phyloP scores from a whole-genome alignment of 1,140 invertebrate genomes.

The Helicoverpa zea region DNA sequence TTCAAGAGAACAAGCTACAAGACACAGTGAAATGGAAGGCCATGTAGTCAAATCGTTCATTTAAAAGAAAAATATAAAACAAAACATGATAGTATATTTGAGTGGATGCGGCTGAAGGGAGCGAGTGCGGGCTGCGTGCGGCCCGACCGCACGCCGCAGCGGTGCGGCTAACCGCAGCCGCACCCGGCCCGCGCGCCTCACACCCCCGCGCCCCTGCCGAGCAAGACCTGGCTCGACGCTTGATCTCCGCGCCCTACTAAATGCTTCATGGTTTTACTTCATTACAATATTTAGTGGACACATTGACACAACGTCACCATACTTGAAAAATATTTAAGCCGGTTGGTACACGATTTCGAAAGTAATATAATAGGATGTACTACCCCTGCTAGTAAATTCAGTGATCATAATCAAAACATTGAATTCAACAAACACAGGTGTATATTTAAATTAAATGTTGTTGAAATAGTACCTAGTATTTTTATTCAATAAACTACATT shows the following conservation, averaged over 20 bases:
- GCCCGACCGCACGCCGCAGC: constrained; percentile 59
- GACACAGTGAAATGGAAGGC: constrained; percentile 3
- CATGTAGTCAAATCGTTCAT: constrained; percentile 4
- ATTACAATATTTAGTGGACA: constrained; percentile 45
- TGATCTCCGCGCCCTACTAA: constrained; percentile 48
- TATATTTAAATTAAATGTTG: constrained; percentile 29
- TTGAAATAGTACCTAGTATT: not conserved
- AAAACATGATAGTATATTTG: constrained; percentile 48
- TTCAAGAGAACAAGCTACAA: not conserved
- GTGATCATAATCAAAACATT: not conserved
- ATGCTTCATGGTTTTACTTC: constrained; percentile 33
- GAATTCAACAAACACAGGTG: constrained; percentile 2
- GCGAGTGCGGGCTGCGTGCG: constrained; percentile 52
- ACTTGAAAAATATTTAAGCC: no score
- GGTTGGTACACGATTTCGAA: no score
- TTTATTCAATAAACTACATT: constrained; percentile 6
- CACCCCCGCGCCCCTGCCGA: constrained; percentile 58
- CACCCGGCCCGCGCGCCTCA: constrained; percentile 49
- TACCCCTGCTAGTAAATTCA: no score
- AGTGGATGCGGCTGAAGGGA: constrained; percentile 48
- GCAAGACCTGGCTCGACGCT: constrained; percentile 65
- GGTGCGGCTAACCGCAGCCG: constrained; percentile 61
- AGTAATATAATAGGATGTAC: no score
- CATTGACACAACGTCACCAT: not conserved
- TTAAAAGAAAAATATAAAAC: constrained; percentile 43